Evolutionary conservation across 2,797 vertebrate genomes (phyloP).

Genomic region (Periparus ater): DNA sequence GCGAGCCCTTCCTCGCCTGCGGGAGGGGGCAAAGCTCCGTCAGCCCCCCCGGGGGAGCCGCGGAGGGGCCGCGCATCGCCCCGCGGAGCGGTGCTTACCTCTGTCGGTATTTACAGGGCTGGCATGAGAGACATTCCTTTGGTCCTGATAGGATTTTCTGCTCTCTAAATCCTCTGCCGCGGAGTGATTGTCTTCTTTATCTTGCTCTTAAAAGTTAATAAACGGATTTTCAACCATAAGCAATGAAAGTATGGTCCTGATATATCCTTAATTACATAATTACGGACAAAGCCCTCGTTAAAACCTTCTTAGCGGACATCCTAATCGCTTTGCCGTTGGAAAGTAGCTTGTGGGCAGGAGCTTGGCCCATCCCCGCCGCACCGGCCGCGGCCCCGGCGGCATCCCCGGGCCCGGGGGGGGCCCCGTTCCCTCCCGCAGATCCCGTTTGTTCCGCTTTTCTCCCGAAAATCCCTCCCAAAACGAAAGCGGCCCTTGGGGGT

Average conservation of each 20-base stretch:
- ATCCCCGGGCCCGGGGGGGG: background rate
- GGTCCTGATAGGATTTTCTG: constrained; percentile 86
- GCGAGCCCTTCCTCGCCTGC: constrained; percentile 85
- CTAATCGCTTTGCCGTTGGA: constrained; percentile 56
- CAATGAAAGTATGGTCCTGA: constrained; percentile 71
- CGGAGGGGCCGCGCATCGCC: background rate
- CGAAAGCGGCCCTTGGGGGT: background rate
- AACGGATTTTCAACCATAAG: constrained; percentile 73
- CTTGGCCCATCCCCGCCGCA: background rate
- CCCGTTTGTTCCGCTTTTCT: background rate
- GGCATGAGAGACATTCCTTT: constrained; percentile 82
- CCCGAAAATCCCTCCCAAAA: background rate
- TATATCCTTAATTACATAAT: constrained; percentile 72
- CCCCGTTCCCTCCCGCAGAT: background rate
- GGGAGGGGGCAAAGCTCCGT: background rate
- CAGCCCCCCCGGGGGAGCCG: background rate
- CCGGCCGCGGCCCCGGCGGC: background rate
- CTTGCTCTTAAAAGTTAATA: constrained; percentile 82
- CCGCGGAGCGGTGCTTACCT: constrained; percentile 77
- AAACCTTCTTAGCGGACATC: constrained; percentile 60
- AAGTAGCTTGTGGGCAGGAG: constrained; percentile 42
- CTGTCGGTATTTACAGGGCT: constrained; percentile 83
- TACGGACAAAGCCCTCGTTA: constrained; percentile 71
- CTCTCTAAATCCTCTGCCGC: constrained; percentile 90
- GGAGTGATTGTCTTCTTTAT: constrained; percentile 81